Evolutionary conservation across 2,113 vertebrate genomes (phyloP), one percentile per base, ranked within the genome.

Genomic region (Serilophus lunatus): DNA sequence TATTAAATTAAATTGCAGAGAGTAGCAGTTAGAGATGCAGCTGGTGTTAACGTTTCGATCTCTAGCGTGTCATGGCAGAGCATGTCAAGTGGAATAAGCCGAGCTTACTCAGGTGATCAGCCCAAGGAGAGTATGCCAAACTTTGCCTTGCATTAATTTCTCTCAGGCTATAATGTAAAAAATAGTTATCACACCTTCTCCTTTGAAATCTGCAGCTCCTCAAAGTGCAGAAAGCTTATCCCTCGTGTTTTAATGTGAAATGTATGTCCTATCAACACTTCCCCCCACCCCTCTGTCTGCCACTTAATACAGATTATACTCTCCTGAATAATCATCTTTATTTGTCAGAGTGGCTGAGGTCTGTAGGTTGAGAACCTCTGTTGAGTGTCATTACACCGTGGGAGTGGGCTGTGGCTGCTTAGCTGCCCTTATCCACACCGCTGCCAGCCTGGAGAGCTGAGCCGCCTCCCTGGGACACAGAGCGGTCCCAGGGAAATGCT

Each of bases 311-410:
- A 96, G 98, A 97, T 96, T 95, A 97, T 94, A 93, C 93, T 96
- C 85, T 94, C 95, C 94, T 90, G 93, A 98, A 97, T 98, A 98
- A 98, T 98, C 97, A 97, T 88, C 98, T 98, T 97, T 97, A 96
- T 98, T 98, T 84, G 79, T 92, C 36, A 44, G 97, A 97, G 98
- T 98, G 98, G 97, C 97, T 84, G 97, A 98, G 97, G 98, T 96
- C 96, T 68, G 35, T 95, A 96, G 97, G 96, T 97, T 97, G 94
- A 90, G 81, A 96, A 95, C 88, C 92, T 96, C 79, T 24, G 94
- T 98, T 97, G 96, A 96, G 88, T 95, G 97, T 94, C 94, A 44
- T 78, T 93, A 66, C 71, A 81, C 68, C 12, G 14, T 49, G 87
- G 90, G 76, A 90, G 77, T 61, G 35, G 87, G 77, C 94, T 80